Evolutionary conservation across 2,113 vertebrate species (phyloP).

Genomic region (Helogale parvula): DNA sequence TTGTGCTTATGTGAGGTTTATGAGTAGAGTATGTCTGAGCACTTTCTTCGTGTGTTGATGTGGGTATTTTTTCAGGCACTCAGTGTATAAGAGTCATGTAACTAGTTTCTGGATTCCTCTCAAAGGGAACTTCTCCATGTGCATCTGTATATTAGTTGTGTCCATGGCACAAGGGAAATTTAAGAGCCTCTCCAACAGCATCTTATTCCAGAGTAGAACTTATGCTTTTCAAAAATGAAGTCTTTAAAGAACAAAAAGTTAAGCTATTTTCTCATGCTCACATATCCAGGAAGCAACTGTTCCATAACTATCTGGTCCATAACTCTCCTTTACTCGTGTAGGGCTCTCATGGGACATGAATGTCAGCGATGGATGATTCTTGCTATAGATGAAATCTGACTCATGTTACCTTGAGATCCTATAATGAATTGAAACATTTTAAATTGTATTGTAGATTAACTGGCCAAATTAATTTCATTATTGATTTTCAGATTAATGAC

Average conservation of each 20-base stretch:
- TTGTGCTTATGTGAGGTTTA: not conserved
- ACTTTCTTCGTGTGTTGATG: not conserved
- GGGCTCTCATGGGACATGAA: too few species aligned
- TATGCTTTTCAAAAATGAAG: not conserved
- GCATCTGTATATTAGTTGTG: not conserved
- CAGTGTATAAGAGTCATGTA: not conserved
- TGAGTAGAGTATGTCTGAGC: not conserved
- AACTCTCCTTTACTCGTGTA: not conserved
- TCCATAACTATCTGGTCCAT: not conserved
- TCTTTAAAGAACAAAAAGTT: not conserved
- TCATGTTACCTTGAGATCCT: not conserved
- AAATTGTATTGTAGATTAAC: not conserved
- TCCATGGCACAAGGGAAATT: not conserved
- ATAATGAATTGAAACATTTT: not conserved
- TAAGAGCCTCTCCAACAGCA: not conserved
- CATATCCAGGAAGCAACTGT: not conserved
- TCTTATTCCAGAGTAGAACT: not conserved
- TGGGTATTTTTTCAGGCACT: not conserved
- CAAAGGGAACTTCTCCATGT: not conserved
- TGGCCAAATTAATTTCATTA: not conserved
- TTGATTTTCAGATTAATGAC: not conserved
- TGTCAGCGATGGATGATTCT: accelerated
- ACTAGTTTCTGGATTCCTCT: not conserved
- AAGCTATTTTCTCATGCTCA: not conserved
- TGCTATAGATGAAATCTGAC: not conserved